Conservation (phyloP, 1,140 invertebrate genomes). For the Mercenaria mercenaria region DNA sequence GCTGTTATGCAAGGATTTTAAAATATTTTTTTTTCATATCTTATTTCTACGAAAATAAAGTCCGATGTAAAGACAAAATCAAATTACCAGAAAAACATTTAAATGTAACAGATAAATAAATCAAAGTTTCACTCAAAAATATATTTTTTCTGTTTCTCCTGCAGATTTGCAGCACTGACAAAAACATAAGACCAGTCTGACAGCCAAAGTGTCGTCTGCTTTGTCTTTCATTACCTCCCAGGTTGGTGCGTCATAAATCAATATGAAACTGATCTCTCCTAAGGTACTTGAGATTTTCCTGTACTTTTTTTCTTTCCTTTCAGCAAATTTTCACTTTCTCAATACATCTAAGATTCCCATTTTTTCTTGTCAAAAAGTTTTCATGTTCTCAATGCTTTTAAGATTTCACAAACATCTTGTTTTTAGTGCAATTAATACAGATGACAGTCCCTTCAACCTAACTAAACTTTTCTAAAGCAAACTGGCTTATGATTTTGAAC, state of each 20-base stretch:
- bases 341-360: background rate
- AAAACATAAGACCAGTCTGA: constrained; percentile 15
- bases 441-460: background rate
- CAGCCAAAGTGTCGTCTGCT: constrained; percentile 34
- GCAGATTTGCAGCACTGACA: constrained; percentile 20
- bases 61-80: too few species aligned
- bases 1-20: background rate
- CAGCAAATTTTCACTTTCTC: background rate
- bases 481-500: background rate
- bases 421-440: background rate
- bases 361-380: background rate
- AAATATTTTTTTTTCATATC: background rate
- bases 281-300: background rate
- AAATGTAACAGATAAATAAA: background rate
- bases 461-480: background rate
- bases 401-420: background rate
- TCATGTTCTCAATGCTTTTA: background rate
- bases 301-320: background rate
- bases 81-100: too few species aligned
- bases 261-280: constrained; percentile 60
- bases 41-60: too few species aligned
- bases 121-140: background rate
- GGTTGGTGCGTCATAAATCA: constrained; percentile 37
- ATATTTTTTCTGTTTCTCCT: background rate
- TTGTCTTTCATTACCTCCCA: constrained; percentile 36